Evolutionary conservation across 2,797 vertebrate species (phyloP), one percentile per base, ranked within the genome.

Genomic region (Lerista edwardsae): DNA sequence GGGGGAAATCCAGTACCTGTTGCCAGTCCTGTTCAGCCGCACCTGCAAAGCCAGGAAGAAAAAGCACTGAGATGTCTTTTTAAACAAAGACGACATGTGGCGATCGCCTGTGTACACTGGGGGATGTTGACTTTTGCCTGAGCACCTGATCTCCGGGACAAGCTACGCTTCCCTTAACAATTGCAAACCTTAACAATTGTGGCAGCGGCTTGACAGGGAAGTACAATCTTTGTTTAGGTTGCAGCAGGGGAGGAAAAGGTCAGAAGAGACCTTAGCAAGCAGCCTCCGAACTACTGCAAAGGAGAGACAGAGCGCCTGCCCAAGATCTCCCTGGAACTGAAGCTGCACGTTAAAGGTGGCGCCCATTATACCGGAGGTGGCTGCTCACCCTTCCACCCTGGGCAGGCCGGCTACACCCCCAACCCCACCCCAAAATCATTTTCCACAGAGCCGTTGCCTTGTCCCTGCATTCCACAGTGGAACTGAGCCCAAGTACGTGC

Each of bases 51-150:
- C 88, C 87, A 83, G 0, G 78, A n/a, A n/a, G 7, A 11, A 7
- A 51, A 41, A n/a, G 61, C 8, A 82, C 19, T 0, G 1, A 92
- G 88, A 90, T 87, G 80, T 74, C 51, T 55, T 80, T 88, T 89
- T 90, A 47, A 90, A 93, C 93, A 90, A 90, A 89, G 0, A 0
- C 34, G 44, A 87, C 94, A 94, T 94, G 93, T 92, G 93, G 90
- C 0, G 77, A 91, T 47, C 1, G 61, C 90, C 25, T 88, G 92
- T 94, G 92, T 94, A 85, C 91, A 80, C 72, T 92, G 87, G 90
- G 41, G 85, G 89, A 84, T 88, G 94, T 93, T 79, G 88, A 87
- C 94, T 94, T 94, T 85, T 3, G 88, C 86, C 84, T 51, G 83
- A 34, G 84, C 82, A 87, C 84, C 82, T 85, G 91, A 83, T 93